A percentile compares a stretch with the other conserved stretches of the same genome.
phyloP scores from a whole-genome alignment of 2,888 invertebrate genomes.

The Tipula confusa region DNA sequence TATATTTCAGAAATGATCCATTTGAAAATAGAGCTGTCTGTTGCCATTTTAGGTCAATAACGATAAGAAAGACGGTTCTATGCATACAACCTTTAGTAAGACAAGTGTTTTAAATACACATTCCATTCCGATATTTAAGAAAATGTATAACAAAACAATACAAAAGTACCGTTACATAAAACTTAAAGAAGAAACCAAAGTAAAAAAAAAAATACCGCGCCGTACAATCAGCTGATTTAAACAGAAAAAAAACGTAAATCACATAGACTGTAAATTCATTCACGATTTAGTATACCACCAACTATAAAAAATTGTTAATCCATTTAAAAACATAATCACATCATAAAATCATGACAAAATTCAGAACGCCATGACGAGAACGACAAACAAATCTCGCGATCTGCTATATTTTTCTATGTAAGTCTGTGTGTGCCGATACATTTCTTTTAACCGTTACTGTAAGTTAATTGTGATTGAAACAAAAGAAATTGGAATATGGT shows the following conservation, averaged over 20 bases:
- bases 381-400: not conserved
- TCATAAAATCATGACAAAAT: not conserved
- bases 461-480: not conserved
- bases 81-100: not conserved
- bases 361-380: not conserved
- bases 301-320: not conserved
- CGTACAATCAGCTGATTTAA: not conserved
- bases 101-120: not conserved
- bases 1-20: too few species aligned
- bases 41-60: not conserved
- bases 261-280: constrained; percentile 4
- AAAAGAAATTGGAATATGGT: constrained; percentile 1
- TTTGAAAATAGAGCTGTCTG: too few species aligned
- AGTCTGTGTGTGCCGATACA: not conserved
- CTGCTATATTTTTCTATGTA: not conserved
- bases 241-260: not conserved
- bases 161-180: not conserved
- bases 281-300: not conserved
- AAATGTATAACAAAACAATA: constrained; percentile 12
- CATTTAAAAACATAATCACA: not conserved
- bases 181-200: not conserved
- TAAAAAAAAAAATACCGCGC: not conserved
- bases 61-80: not conserved
- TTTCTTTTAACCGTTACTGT: constrained; percentile 12
- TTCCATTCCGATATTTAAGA: not conserved